Conservation (phyloP, 1,140 invertebrate genomes). For the Heliconius melpomene region DNA sequence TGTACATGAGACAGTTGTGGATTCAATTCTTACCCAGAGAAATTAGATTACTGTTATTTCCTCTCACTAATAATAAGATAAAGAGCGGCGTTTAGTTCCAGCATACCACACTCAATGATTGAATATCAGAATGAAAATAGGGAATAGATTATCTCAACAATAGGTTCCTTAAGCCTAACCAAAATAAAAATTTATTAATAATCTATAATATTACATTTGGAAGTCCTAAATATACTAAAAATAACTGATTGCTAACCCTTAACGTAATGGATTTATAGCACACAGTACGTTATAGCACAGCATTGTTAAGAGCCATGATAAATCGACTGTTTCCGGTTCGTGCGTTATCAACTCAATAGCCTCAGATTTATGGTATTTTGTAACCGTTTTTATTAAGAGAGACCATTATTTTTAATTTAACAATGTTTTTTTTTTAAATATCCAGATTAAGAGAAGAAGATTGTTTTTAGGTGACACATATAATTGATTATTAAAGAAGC, state of each 20-base stretch:
- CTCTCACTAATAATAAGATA: too few relatives aligned
- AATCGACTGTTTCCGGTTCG: conserved; percentile 35
- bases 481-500: too few relatives aligned
- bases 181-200: too few relatives aligned
- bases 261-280: conserved; percentile 24
- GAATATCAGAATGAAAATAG: too few relatives aligned
- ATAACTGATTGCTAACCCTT: not conserved
- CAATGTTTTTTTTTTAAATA: not conserved
- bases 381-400: conserved; percentile 4
- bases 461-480: too few relatives aligned
- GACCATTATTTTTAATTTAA: conserved; percentile 2
- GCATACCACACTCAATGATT: too few relatives aligned
- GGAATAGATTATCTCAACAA: too few relatives aligned
- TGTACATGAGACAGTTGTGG: too few relatives aligned
- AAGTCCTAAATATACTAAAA: not conserved
- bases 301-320: conserved; percentile 37
- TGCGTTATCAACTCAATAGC: conserved; percentile 22
- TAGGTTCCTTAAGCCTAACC: too few relatives aligned
- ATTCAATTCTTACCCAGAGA: too few relatives aligned
- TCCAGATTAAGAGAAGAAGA: not conserved
- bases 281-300: conserved; percentile 4
- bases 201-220: not conserved
- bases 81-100: too few relatives aligned
- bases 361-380: conserved; percentile 22
- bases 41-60: too few relatives aligned